Percentiles rank a stretch among this genome's conserved stretches.
These are phyloP conservation scores for Nyctereutes procyonoides DNA, from an alignment of 2,113 vertebrate genomes.

Conservation along the genomic window DNA sequence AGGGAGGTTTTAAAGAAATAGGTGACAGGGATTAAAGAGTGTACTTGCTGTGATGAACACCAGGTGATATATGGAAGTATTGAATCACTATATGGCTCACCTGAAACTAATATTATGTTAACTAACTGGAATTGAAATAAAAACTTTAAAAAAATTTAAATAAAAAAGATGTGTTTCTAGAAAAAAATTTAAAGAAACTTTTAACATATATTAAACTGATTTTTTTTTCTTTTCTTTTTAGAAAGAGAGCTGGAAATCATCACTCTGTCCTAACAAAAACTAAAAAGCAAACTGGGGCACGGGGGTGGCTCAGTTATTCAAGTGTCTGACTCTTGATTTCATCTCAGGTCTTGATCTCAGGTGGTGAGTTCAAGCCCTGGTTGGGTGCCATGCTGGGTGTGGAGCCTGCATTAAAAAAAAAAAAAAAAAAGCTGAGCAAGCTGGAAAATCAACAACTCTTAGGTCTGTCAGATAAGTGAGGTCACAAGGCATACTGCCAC, in stretches of 20 bases:
- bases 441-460: neutral
- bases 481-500: neutral
- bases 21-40: neutral
- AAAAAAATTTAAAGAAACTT: neutral
- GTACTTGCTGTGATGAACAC: neutral
- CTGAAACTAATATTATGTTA: neutral
- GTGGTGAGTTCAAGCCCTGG: neutral
- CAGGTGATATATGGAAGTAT: neutral
- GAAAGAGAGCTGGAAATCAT: too few relatives aligned
- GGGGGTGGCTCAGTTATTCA: neutral
- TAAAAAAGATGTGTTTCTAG: neutral
- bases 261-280: too few relatives aligned
- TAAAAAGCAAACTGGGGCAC: neutral
- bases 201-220: neutral
- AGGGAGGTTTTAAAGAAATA: neutral
- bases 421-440: neutral
- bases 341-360: neutral
- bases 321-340: neutral
- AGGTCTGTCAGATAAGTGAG: neutral
- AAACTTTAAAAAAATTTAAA: neutral
- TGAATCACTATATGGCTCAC: neutral
- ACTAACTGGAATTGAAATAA: neutral
- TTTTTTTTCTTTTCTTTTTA: too few relatives aligned
- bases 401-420: neutral
- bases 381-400: neutral